Percentiles rank a stretch among this genome's conserved stretches.
These are phyloP conservation scores for Agrypnia vestita DNA, from an alignment of 1,140 invertebrate genomes.

Conservation along the genomic window DNA sequence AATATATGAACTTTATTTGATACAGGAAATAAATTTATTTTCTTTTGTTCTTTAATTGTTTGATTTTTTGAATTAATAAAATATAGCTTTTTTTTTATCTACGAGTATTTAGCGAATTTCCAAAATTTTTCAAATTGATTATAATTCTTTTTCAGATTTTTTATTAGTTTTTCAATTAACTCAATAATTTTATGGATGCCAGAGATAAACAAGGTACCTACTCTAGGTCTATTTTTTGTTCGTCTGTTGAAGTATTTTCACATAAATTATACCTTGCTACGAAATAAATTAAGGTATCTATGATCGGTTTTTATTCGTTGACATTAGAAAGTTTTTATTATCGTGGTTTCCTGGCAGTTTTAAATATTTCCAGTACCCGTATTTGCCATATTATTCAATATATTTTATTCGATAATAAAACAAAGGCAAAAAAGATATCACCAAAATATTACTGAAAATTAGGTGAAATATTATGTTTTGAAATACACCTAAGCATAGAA, in stretches of 20 bases:
- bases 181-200: neutral
- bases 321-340: constrained; percentile 43
- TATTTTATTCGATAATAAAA: no score
- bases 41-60: no score
- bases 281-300: neutral
- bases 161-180: no score
- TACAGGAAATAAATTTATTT: no score
- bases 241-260: constrained; percentile 20
- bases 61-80: no score
- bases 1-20: neutral
- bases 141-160: neutral
- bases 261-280: constrained; percentile 32
- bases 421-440: neutral
- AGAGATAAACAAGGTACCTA: neutral
- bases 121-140: no score
- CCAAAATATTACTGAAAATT: neutral
- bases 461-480: no score
- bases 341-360: constrained; percentile 24
- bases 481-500: no score
- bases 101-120: no score
- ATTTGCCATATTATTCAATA: neutral
- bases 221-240: constrained; percentile 18
- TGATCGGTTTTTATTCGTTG: constrained; percentile 36
- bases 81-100: no score
- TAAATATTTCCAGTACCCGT: constrained; percentile 8